Base-by-base conservation (phyloP, 2,888 invertebrate species). In the Ectemnius lituratus region DNA sequence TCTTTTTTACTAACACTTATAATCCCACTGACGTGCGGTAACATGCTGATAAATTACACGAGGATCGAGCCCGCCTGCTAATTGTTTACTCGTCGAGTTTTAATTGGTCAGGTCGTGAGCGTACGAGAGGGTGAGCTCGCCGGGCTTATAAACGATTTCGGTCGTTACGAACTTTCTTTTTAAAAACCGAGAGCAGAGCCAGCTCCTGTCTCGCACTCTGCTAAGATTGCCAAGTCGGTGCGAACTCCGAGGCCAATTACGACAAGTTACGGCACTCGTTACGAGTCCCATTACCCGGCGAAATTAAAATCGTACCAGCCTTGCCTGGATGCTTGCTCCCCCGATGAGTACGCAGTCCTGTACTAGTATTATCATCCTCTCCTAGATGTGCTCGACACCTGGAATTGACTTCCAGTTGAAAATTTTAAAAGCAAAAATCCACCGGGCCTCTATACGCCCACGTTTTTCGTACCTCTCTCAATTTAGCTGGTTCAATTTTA, bases 271-370 rank as follows among this genome's bases (percentile, higher is more conserved):
- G 67, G 18, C 23, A 37, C 67, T 64, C 52, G 62, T 70, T 63
- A 62, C 73, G 28, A 65, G 45, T 14, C 71, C 59, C 46, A 57
- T 74, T 74, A 66, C 60, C 59, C 60, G n/a, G 56, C 63, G 67
- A 74, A 72, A 74, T 72, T 56, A 72, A 64, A 52, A 52, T 52
- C 52, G 52, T 52, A 52, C 8, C 52, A 6, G 11, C 37, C 23
- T 23, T 23, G 23, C 23, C 37, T 37, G 8, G 37, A 37, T 37
- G 37, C 16, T 52, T 5, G 52, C 52, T 52, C 16, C 4, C 16
- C 1, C 52, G 52, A 52, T 13, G 14, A 52, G 52, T 52, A 14
- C 52, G 14, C 52, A 52, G 2, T 13, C 16, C 14, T 52, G 16
- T 52, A 16, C 52, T 52, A 11, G n/a, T 14, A 52, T 52, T 52